phyloP scores from a whole-genome alignment of 2,888 invertebrate species.

The Drosophila mulleri region DNA sequence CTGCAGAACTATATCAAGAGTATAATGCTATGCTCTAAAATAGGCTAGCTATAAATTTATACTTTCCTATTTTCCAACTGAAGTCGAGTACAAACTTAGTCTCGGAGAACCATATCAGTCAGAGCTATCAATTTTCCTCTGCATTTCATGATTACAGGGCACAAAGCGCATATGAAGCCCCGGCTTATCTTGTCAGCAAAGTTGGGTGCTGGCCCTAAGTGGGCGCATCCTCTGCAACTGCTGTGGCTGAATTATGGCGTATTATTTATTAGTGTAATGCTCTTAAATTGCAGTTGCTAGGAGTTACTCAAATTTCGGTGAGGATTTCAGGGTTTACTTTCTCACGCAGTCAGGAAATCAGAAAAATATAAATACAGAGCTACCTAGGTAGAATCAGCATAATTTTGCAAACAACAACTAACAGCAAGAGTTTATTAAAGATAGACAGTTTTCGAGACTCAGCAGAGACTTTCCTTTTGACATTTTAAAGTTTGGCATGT shows the following conservation, averaged over 20 bases:
- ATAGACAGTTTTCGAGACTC: neutral
- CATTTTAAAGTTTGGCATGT: slow-evolving; percentile 1
- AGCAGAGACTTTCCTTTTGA: neutral
- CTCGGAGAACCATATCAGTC: neutral
- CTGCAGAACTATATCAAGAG: neutral
- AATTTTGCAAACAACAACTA: neutral
- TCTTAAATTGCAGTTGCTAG: slow-evolving; percentile 53
- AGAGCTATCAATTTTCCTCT: too few relatives aligned
- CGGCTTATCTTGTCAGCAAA: neutral
- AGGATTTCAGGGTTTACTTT: neutral
- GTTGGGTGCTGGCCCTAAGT: slow-evolving; percentile 28
- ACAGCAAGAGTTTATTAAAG: neutral
- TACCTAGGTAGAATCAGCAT: too few relatives aligned
- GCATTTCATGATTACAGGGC: slow-evolving; percentile 9
- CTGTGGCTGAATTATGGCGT: slow-evolving; percentile 53
- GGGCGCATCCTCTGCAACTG: slow-evolving; percentile 42
- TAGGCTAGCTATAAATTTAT: too few relatives aligned
- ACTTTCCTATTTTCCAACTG: neutral
- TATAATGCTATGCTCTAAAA: neutral
- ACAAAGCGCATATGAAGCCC: slow-evolving; percentile 12
- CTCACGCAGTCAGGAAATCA: too few relatives aligned
- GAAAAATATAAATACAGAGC: too few relatives aligned
- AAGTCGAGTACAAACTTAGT: too few relatives aligned
- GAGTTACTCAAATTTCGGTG: slow-evolving; percentile 5
- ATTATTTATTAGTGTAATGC: slow-evolving; percentile 71